Percentiles rank a stretch among this genome's conserved stretches.
phyloP scores from a whole-genome alignment of 1,140 invertebrate species.

The Drosophila kepulauana region DNA sequence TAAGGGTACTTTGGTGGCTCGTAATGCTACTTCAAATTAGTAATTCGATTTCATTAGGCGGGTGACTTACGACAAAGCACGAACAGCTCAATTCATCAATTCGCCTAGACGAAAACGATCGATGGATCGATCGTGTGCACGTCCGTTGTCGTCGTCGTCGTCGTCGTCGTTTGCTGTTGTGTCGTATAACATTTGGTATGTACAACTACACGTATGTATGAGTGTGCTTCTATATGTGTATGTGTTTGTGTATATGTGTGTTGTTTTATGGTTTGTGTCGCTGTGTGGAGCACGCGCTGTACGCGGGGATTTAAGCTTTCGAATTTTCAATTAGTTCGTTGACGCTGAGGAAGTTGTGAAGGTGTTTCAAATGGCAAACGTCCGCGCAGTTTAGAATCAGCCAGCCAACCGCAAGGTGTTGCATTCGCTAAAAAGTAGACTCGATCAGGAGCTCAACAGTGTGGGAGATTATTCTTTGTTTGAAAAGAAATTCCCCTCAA shows the following conservation, averaged over 20 bases:
- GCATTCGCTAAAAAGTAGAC: constrained; percentile 32
- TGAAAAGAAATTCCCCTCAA: neutral
- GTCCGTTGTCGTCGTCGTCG: constrained; percentile 39
- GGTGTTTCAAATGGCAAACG: constrained; percentile 63
- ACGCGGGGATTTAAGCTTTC: constrained; percentile 76
- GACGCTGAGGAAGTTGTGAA: constrained; percentile 81
- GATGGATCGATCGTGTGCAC: constrained; percentile 63
- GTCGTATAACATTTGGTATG: neutral
- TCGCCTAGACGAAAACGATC: constrained; percentile 47
- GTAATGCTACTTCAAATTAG: constrained; percentile 42
- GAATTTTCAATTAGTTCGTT: constrained; percentile 83
- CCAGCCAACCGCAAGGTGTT: constrained; percentile 70
- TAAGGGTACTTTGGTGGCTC: constrained; percentile 9
- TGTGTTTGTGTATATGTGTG: constrained; percentile 3
- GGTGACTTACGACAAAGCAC: constrained; percentile 49
- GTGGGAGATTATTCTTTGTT: neutral
- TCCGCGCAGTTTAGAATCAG: constrained; percentile 75
- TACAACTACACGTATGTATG: constrained; percentile 2
- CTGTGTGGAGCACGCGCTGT: constrained; percentile 68
- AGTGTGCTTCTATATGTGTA: constrained; percentile 3
- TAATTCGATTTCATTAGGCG: constrained; percentile 32
- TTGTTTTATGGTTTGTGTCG: constrained; percentile 22
- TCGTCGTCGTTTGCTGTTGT: constrained; percentile 16
- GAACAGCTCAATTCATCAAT: constrained; percentile 55
- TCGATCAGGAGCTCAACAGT: constrained; percentile 32